Percentiles rank a stretch among this genome's conserved stretches.
Conservation (phyloP, 1,140 invertebrate species). For the Ips typographus region DNA sequence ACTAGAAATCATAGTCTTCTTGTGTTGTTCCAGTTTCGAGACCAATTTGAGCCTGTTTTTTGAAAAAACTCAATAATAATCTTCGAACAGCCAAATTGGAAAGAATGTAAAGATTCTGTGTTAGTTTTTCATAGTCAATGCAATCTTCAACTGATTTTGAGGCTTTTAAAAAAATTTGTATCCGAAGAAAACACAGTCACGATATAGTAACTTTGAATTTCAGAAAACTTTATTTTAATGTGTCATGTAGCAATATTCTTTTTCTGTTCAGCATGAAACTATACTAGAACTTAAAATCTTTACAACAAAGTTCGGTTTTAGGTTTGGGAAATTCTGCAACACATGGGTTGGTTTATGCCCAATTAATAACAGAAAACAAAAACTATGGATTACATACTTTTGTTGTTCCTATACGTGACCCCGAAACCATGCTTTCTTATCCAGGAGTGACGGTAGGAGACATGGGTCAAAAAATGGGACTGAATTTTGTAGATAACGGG, state of each 20-base stretch:
- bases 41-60: too few species aligned
- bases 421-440: slow-evolving; percentile 67
- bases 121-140: too few species aligned
- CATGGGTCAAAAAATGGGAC: slow-evolving; percentile 84
- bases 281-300: background rate
- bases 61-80: too few species aligned
- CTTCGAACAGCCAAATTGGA: too few species aligned
- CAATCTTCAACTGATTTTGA: too few species aligned
- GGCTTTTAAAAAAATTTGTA: too few species aligned
- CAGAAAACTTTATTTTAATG: too few species aligned
- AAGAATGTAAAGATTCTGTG: too few species aligned
- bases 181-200: too few species aligned
- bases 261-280: slow-evolving; percentile 55
- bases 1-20: too few species aligned
- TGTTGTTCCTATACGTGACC: slow-evolving; percentile 77
- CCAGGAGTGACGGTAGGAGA: slow-evolving; percentile 73
- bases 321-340: slow-evolving; percentile 83
- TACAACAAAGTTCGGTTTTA: slow-evolving; percentile 2
- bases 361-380: slow-evolving; percentile 72
- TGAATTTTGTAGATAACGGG: slow-evolving; percentile 91
- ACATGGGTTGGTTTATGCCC: slow-evolving; percentile 84
- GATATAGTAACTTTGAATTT: too few species aligned
- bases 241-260: background rate
- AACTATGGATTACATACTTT: slow-evolving; percentile 86
- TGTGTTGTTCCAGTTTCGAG: too few species aligned